phyloP scores from a whole-genome alignment of 2,113 vertebrate species.

The Ramphastos sulfuratus region DNA sequence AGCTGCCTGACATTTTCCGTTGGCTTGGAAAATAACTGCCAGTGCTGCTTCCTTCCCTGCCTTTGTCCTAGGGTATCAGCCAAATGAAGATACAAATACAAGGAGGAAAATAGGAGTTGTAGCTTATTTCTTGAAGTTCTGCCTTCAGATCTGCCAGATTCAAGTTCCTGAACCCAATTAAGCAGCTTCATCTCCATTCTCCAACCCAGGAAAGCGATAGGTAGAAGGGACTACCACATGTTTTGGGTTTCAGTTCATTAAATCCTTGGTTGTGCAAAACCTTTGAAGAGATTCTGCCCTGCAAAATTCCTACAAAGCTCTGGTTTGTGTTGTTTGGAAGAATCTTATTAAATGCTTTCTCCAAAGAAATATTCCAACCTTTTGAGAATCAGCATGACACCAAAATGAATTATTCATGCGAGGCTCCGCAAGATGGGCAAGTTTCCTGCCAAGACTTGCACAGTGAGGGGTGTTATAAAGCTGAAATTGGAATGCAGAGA shows the following conservation, averaged over 20 bases:
- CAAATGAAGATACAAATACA: background rate
- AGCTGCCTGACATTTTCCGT: background rate
- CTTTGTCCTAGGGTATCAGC: background rate
- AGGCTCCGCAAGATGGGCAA: conserved; percentile 73
- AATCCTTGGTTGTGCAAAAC: conserved; percentile 2
- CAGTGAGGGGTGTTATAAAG: conserved; percentile 74
- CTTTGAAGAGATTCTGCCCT: conserved; percentile 7
- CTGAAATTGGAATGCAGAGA: conserved; percentile 69
- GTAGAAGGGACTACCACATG: background rate
- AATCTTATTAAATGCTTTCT: conserved; percentile 73
- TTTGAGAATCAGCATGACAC: conserved; percentile 74
- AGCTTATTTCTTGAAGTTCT: background rate
- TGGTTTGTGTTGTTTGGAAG: conserved; percentile 61
- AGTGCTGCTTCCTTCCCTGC: background rate
- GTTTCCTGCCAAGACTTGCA: conserved; percentile 74
- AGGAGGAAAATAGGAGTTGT: background rate
- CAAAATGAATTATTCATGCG: conserved; percentile 78
- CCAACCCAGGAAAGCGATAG: too few relatives aligned
- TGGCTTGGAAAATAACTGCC: background rate
- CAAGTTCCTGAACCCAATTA: conserved; percentile 18
- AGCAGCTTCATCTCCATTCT: background rate
- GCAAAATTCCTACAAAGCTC: background rate
- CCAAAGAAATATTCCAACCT: conserved; percentile 65
- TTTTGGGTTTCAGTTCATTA: conserved; percentile 27
- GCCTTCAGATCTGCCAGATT: background rate